Evolutionary conservation across 1,140 invertebrate genomes (phyloP), one percentile per base, ranked within the genome.

Genomic region (Anagrus nilaparvatae): DNA sequence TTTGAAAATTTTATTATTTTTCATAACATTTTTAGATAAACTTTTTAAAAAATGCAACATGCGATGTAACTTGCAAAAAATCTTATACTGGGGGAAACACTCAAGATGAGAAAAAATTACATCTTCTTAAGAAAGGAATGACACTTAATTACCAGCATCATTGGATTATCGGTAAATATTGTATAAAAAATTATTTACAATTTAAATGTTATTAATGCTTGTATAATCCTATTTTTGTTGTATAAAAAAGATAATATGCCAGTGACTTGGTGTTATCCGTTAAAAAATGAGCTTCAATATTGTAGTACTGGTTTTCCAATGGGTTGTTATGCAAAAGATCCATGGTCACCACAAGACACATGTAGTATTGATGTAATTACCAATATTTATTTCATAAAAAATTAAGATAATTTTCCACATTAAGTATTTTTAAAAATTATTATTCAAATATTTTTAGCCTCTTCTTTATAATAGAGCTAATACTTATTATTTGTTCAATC

Each of bases 161-260:
- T 69, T 99, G 94, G 93, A 92, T 92, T 55, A 77, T 95, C 53
- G 85, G 74, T 72, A 63, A 60, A 63, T 35, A 37, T 35, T 37
- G 5, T 30, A 19, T 34, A 2, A 18, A 35, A 12, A 34, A n/a
- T 25, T 25, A 40, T 23, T 29, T 32, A 21, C 23, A 24, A 35
- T 12, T 37, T 44, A 10, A 36, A 37, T 44, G 14, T 43, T 36
- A 6, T 5, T n/a, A n/a, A n/a, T n/a, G n/a, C n/a, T n/a, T n/a
- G n/a, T n/a, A n/a, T n/a, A n/a, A n/a, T n/a, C n/a, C n/a, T 25
- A 6, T 40, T 37, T 41, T 39, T 10, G 23, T 10, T n/a, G 19
- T 44, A 74, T n/a, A n/a, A n/a, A n/a, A n/a, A n/a, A n/a, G 85
- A 99, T 68, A 99, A 99, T 59, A 97, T 99, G 93, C 96, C 94